phyloP scores from a whole-genome alignment of 2,113 vertebrate genomes.

The Chlorocebus sabaeus region DNA sequence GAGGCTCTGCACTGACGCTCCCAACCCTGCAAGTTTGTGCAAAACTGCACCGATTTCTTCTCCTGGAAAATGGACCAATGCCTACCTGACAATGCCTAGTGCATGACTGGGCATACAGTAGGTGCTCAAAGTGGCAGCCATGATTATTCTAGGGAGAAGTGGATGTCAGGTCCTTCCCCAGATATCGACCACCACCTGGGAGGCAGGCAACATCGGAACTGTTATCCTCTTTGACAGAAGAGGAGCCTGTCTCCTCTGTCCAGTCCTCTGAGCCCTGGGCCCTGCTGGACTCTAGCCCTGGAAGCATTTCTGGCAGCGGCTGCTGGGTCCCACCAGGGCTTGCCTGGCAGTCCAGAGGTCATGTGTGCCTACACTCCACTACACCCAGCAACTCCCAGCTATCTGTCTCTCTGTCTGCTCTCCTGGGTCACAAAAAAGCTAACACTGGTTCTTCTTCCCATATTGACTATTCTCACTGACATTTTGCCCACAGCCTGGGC shows the following conservation, averaged over 20 bases:
- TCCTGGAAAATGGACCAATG: not conserved
- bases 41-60: not conserved
- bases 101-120: not conserved
- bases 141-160: not conserved
- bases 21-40: not conserved
- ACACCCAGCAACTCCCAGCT: fast-evolving
- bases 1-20: not conserved
- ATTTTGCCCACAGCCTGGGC: fast-evolving
- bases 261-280: not conserved
- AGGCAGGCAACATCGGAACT: not conserved
- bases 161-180: not conserved
- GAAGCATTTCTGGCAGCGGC: not conserved
- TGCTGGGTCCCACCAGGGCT: not conserved
- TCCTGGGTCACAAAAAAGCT: not conserved
- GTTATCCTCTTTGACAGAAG: not conserved
- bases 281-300: not conserved
- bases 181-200: not conserved
- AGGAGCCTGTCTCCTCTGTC: not conserved
- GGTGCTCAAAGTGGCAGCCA: not conserved
- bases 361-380: fast-evolving
- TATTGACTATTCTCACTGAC: not conserved
- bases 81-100: not conserved
- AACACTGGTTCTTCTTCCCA: not conserved
- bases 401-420: not conserved
- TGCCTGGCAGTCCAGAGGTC: not conserved